Conservation (phyloP, 2,888 invertebrate genomes). For the Dynastes grantii region DNA sequence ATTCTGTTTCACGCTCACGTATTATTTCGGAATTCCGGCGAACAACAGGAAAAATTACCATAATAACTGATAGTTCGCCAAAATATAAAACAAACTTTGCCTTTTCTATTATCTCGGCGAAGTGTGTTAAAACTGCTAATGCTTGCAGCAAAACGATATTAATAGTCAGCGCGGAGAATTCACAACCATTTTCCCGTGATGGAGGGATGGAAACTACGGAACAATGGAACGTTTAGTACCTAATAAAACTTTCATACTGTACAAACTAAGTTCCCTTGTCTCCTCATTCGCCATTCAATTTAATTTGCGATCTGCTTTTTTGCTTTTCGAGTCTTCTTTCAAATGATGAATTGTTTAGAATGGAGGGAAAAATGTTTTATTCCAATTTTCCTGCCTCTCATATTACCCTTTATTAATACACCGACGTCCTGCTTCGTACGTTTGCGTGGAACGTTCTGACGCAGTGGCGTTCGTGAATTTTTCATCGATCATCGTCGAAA, state of each 20-base stretch:
- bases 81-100: conserved; percentile 10
- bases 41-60: background rate
- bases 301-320: too few relatives aligned
- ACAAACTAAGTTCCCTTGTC: conserved; percentile 11
- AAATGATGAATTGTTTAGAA: too few relatives aligned
- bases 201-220: background rate
- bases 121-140: conserved; percentile 1
- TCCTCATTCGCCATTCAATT: background rate
- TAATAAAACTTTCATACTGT: conserved; percentile 17
- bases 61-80: background rate
- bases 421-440: background rate
- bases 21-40: background rate
- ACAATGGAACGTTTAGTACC: conserved; percentile 6
- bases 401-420: too few relatives aligned
- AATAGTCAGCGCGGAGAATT: background rate
- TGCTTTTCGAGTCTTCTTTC: too few relatives aligned
- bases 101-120: background rate
- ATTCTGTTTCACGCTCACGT: background rate
- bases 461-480: conserved; percentile 21
- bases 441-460: background rate
- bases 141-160: conserved; percentile 3
- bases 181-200: conserved; percentile 5
- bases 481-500: conserved; percentile 1
- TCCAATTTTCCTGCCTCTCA: too few relatives aligned
- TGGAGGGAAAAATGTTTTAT: too few relatives aligned